Evolutionary conservation across 2,888 invertebrate genomes (phyloP).

Genomic region (Brachypalpus laphriformis): DNA sequence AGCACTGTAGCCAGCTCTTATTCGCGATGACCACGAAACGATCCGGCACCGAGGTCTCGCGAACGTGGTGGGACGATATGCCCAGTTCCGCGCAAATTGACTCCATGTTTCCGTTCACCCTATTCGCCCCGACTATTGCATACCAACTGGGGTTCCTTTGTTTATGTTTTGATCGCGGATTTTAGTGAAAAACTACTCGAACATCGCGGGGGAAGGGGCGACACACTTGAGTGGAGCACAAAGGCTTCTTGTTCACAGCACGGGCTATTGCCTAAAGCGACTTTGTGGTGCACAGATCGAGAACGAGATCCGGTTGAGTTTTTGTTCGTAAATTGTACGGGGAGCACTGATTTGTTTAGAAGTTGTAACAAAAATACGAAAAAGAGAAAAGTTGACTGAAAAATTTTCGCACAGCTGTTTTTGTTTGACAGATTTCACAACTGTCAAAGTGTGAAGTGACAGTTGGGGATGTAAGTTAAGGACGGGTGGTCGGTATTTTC

Average conservation of each 20-base stretch:
- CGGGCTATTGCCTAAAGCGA: constrained; percentile 23
- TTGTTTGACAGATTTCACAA: constrained; percentile 19
- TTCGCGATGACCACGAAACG: constrained; percentile 87
- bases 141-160: constrained; percentile 44
- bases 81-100: constrained; percentile 88
- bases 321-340: constrained; percentile 7
- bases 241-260: constrained; percentile 25
- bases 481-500: not conserved
- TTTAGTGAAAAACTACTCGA: constrained; percentile 6
- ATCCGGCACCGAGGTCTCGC: constrained; percentile 83
- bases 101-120: constrained; percentile 85
- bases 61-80: constrained; percentile 88
- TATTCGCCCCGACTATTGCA: constrained; percentile 26
- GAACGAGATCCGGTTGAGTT: not conserved
- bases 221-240: constrained; percentile 18
- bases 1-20: constrained; percentile 86
- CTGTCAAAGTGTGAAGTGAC: constrained; percentile 36
- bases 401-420: constrained; percentile 59
- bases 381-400: constrained; percentile 44
- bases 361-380: constrained; percentile 67
- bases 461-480: constrained; percentile 3
- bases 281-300: too few relatives aligned
- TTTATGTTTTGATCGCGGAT: constrained; percentile 36
- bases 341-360: constrained; percentile 67
- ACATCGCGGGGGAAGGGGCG: constrained; percentile 9